Percentiles rank a stretch among this genome's conserved stretches.
Conservation (phyloP, 2,888 invertebrate genomes). For the Eristalis arbustorum region DNA sequence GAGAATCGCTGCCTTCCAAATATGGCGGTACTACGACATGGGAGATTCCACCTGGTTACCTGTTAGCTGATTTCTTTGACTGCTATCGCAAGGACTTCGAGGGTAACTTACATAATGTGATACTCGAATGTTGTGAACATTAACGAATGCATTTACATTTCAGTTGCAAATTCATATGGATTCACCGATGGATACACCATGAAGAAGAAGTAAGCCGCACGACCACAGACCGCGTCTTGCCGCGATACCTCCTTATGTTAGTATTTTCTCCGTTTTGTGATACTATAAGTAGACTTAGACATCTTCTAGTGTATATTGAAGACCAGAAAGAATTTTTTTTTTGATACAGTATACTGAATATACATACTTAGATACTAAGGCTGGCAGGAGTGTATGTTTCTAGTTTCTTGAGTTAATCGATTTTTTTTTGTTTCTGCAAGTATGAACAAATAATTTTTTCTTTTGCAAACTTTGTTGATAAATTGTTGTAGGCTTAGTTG, state of each 20-base stretch:
- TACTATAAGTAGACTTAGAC: constrained; percentile 54
- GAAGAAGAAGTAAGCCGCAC: constrained; percentile 73
- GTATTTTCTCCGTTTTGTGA: constrained; percentile 64
- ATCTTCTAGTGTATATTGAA: constrained; percentile 14
- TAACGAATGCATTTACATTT: constrained; percentile 74
- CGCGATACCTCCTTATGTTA: constrained; percentile 56
- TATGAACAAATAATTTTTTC: constrained; percentile 7
- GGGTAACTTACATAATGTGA: constrained; percentile 76
- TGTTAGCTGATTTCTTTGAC: constrained; percentile 85
- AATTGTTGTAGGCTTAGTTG: constrained; percentile 47
- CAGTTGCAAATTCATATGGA: constrained; percentile 83
- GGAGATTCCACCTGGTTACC: constrained; percentile 83
- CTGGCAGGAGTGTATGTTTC: constrained; percentile 47
- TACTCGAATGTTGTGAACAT: not conserved
- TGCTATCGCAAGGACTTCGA: constrained; percentile 86
- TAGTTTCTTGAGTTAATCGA: constrained; percentile 23
- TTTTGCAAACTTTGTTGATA: constrained; percentile 18
- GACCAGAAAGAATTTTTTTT: constrained; percentile 24
- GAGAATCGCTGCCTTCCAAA: constrained; percentile 82
- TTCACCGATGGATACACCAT: constrained; percentile 80
- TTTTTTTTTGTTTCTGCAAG: constrained; percentile 27
- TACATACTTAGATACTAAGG: constrained; percentile 38
- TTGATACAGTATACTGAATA: constrained; percentile 13
- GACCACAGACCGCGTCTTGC: constrained; percentile 52
- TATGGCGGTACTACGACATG: constrained; percentile 85